Evolutionary conservation across 35 echinoderm and acorn worm genomes (phyloP).

Genomic region (Apostichopus japonicus): DNA sequence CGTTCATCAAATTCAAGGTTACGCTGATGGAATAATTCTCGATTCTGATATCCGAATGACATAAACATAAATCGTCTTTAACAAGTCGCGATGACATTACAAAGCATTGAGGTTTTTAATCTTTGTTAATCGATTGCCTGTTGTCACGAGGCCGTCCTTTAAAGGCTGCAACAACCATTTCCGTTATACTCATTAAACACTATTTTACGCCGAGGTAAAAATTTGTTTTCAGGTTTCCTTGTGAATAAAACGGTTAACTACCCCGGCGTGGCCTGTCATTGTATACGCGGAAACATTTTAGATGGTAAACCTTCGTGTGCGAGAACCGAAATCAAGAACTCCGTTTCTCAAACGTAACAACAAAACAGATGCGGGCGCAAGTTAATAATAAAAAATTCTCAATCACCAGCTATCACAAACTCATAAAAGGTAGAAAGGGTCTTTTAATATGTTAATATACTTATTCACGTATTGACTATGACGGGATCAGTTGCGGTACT

Average conservation of each 20-base stretch:
- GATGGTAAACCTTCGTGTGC: slow-evolving; percentile 52
- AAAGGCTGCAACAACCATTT: background rate
- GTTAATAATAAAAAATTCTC: slow-evolving; percentile 54
- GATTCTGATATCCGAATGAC: background rate
- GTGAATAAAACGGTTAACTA: slow-evolving; percentile 58
- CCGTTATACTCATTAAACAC: slow-evolving; percentile 47
- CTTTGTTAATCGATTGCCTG: slow-evolving; percentile 36
- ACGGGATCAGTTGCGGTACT: background rate
- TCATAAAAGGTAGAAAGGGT: slow-evolving; percentile 19
- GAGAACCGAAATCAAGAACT: background rate
- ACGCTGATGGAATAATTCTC: background rate
- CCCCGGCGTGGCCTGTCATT: slow-evolving; percentile 36
- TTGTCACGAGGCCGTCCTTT: background rate
- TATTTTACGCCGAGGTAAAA: slow-evolving; percentile 35
- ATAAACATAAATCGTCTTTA: slow-evolving; percentile 3
- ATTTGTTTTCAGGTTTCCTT: slow-evolving; percentile 54
- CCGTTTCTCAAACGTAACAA: slow-evolving; percentile 10
- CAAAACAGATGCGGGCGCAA: slow-evolving; percentile 45
- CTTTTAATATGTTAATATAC: slow-evolving; percentile 56
- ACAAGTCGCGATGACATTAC: background rate
- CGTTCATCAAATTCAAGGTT: slow-evolving; percentile 2
- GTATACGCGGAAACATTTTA: slow-evolving; percentile 47
- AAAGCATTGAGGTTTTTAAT: slow-evolving; percentile 17
- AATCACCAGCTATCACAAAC: slow-evolving; percentile 31
- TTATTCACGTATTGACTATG: slow-evolving; percentile 21